Percentiles rank a stretch among this genome's conserved stretches.
phyloP scores from a whole-genome alignment of 1,140 invertebrate species.

The Diorhabda carinulata region DNA sequence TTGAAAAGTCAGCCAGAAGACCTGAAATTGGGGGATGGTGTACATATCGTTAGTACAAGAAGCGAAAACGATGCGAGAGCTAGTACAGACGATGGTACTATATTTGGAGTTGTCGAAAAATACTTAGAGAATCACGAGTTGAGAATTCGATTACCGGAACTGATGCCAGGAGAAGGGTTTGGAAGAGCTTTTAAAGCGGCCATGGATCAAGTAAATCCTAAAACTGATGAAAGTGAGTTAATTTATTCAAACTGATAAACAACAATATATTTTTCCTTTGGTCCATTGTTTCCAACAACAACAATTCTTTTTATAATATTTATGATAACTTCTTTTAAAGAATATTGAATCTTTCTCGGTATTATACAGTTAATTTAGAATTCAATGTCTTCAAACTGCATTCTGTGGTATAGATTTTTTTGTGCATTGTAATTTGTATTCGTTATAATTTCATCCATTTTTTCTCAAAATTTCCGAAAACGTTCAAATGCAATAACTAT shows the following conservation, averaged over 20 bases:
- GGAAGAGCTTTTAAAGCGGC: constrained; percentile 43
- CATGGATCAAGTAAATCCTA: constrained; percentile 40
- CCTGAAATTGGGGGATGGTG: constrained; percentile 58
- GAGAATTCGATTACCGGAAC: constrained; percentile 62
- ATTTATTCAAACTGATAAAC: neutral
- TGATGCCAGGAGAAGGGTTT: constrained; percentile 51
- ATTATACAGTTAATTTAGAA: too few species aligned
- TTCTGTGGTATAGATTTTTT: too few species aligned
- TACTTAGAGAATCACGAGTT: constrained; percentile 68
- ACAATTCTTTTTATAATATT: too few species aligned
- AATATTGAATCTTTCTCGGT: too few species aligned
- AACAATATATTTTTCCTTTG: too few species aligned
- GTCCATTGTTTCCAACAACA: too few species aligned
- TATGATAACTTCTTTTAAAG: too few species aligned
- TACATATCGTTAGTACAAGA: constrained; percentile 55
- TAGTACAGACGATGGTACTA: constrained; percentile 50
- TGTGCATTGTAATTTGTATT: too few species aligned
- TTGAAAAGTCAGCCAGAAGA: constrained; percentile 43
- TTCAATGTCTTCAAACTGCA: too few species aligned
- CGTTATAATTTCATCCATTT: too few species aligned
- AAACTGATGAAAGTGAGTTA: constrained; percentile 30
- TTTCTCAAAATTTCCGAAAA: too few species aligned
- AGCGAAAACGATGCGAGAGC: constrained; percentile 46
- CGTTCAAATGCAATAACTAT: too few species aligned
- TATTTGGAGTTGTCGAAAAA: constrained; percentile 56